Evolutionary conservation across 2,113 vertebrate species (phyloP).

Genomic region (Pelobates fuscus): DNA sequence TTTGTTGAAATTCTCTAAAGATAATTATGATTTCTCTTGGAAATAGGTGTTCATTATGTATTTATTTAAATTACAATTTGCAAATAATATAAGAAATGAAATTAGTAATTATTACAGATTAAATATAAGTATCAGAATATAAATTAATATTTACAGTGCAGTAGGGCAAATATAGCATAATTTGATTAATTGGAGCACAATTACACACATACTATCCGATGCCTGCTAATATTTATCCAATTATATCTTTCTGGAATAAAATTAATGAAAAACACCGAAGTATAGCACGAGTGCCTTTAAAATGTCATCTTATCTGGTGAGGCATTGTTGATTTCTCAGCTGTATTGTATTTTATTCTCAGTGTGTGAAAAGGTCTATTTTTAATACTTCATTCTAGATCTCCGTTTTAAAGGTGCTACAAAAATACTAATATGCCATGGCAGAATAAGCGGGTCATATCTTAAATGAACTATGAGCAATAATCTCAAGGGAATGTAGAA

Average conservation of each 20-base stretch:
- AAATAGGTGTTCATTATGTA: no score
- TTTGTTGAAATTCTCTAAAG: no score
- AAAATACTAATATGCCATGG: conserved; percentile 65
- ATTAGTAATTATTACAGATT: neutral
- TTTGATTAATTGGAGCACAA: conserved; percentile 1
- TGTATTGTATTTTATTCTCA: conserved; percentile 53
- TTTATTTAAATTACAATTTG: neutral
- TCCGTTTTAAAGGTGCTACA: conserved; percentile 63
- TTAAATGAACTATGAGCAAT: conserved; percentile 65
- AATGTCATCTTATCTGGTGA: neutral
- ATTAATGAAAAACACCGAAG: neutral
- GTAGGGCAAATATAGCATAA: neutral
- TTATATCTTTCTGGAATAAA: neutral
- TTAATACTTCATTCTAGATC: conserved; percentile 61
- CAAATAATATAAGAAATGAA: neutral
- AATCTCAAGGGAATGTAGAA: conserved; percentile 60
- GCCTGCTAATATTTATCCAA: conserved; percentile 2
- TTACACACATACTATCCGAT: neutral
- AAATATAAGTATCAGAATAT: neutral
- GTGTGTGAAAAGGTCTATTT: conserved; percentile 54
- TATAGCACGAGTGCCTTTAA: neutral
- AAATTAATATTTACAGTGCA: neutral
- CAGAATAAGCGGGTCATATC: conserved; percentile 67
- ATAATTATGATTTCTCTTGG: no score
- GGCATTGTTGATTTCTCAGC: neutral